Evolutionary conservation across 2,113 vertebrate genomes (phyloP).

Genomic region (Neomonachus schauinslandi): DNA sequence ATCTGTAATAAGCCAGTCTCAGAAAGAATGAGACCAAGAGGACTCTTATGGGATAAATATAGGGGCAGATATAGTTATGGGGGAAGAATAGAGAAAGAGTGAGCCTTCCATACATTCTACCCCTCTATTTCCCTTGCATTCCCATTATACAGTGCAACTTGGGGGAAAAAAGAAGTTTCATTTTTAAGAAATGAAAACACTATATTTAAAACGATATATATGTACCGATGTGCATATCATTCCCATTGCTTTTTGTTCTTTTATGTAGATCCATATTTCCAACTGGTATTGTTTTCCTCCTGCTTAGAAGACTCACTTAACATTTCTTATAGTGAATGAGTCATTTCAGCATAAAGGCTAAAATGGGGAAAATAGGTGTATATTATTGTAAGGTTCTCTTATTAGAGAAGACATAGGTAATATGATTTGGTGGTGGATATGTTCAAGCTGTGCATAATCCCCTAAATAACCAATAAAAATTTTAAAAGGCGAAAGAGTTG

Average conservation of each 20-base stretch:
- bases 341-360: neutral
- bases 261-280: neutral
- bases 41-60: neutral
- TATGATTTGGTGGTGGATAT: neutral
- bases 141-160: neutral
- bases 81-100: neutral
- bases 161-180: neutral
- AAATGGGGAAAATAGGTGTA: neutral
- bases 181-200: neutral
- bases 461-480: neutral
- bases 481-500: neutral
- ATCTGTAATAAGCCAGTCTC: neutral
- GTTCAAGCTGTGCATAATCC: neutral
- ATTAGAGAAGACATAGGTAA: neutral
- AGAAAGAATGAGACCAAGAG: neutral
- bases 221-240: neutral
- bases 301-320: neutral
- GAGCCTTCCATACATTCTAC: neutral
- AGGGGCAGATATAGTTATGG: neutral
- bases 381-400: neutral
- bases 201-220: neutral
- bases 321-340: neutral
- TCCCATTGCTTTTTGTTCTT: neutral
- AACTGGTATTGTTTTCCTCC: neutral
- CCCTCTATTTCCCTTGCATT: neutral